Evolutionary conservation across 2,113 vertebrate species (phyloP).

Genomic region (Datnioides undecimradiatus): DNA sequence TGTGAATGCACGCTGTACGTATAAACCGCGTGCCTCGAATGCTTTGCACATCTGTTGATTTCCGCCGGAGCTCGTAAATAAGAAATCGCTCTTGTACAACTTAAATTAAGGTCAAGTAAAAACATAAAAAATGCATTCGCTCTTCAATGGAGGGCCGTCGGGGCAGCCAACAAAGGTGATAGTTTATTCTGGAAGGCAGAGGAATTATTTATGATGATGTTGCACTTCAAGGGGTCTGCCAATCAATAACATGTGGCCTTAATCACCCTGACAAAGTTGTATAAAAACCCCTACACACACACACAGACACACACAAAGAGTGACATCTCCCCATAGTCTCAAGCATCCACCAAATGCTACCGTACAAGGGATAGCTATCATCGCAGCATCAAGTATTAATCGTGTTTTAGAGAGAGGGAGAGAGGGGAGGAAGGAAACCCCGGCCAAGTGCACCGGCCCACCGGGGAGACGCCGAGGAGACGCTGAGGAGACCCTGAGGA

Average conservation of each 20-base stretch:
- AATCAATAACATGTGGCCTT: slow-evolving; percentile 79
- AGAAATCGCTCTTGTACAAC: slow-evolving; percentile 73
- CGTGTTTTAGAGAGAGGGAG: slow-evolving; percentile 61
- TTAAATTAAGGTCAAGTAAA: slow-evolving; percentile 82
- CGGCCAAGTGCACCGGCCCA: slow-evolving; percentile 16
- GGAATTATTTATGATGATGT: slow-evolving; percentile 81
- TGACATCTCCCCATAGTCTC: slow-evolving; percentile 51
- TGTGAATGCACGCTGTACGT: background rate
- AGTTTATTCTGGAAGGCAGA: slow-evolving; percentile 64
- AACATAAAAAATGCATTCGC: slow-evolving; percentile 80
- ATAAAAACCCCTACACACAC: slow-evolving; percentile 32
- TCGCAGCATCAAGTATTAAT: slow-evolving; percentile 81
- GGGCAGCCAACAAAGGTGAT: slow-evolving; percentile 51
- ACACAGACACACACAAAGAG: slow-evolving; percentile 28
- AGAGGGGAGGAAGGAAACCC: slow-evolving; percentile 32
- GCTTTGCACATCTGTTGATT: slow-evolving; percentile 74
- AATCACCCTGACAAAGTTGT: slow-evolving; percentile 72
- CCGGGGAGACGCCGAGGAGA: background rate
- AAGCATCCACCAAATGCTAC: slow-evolving; percentile 35
- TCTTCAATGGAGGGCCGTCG: slow-evolving; percentile 55
- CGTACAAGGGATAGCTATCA: slow-evolving; percentile 55
- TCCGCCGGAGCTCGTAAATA: slow-evolving; percentile 72
- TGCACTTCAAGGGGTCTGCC: slow-evolving; percentile 68
- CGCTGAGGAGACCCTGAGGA: background rate
- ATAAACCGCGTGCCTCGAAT: slow-evolving; percentile 17